Percentiles rank a stretch among this genome's conserved stretches.
Conservation (phyloP, 2,888 invertebrate genomes). For the Drosophila prolongata region DNA sequence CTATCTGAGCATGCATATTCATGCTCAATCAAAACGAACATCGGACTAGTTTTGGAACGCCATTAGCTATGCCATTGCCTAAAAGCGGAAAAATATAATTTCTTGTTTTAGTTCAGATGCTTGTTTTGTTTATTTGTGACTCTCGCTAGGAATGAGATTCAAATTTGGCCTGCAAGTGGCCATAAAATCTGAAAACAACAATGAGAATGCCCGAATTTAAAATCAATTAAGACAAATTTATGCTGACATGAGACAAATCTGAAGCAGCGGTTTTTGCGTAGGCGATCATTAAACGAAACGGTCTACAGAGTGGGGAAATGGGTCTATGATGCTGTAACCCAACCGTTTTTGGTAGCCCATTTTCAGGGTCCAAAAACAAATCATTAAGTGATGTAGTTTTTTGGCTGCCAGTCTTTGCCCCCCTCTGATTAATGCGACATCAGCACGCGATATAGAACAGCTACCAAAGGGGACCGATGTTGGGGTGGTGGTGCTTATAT, state of each 20-base stretch:
- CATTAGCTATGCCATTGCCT: conserved; percentile 67
- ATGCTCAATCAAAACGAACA: conserved; percentile 63
- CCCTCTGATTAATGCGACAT: conserved; percentile 61
- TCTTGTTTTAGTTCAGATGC: conserved; percentile 50
- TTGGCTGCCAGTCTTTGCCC: conserved; percentile 41
- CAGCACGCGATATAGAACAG: conserved; percentile 71
- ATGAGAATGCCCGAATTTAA: conserved; percentile 69
- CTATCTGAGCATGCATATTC: conserved; percentile 71
- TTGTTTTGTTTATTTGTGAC: conserved; percentile 6
- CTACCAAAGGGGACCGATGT: conserved; percentile 21
- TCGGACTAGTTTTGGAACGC: conserved; percentile 31
- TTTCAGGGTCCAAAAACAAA: conserved; percentile 67
- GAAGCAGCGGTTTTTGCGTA: conserved; percentile 56
- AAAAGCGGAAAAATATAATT: conserved; percentile 55
- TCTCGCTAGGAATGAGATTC: conserved; percentile 14
- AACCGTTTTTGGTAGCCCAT: conserved; percentile 55
- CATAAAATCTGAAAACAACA: conserved; percentile 45
- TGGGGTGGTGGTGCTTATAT: conserved; percentile 18
- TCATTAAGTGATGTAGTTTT: conserved; percentile 57
- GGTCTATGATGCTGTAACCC: conserved; percentile 34
- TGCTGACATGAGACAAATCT: conserved; percentile 73
- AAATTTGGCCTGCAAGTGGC: conserved; percentile 65
- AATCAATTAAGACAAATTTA: conserved; percentile 78
- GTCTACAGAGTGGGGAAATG: conserved; percentile 38
- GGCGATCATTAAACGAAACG: conserved; percentile 63